Conservation (phyloP, 2,113 vertebrate genomes). For the Sialia sialis region DNA sequence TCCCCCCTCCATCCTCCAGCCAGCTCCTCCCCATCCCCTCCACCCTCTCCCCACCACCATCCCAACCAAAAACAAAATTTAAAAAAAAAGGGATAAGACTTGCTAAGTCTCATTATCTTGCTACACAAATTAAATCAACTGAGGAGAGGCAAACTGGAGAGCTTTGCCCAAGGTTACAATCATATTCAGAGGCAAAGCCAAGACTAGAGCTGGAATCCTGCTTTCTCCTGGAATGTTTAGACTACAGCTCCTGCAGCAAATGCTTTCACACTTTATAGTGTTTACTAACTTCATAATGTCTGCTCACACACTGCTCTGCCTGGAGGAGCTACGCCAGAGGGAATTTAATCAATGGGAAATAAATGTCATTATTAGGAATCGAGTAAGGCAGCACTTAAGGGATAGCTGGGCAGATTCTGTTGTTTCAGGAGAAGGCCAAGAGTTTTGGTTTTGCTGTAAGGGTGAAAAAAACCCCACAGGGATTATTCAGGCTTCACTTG, state of each 20-base stretch:
- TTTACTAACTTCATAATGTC: conserved; percentile 63
- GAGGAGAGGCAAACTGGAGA: conserved; percentile 53
- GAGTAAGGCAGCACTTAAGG: not conserved
- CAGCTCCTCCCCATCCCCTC: not conserved
- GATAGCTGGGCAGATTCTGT: not conserved
- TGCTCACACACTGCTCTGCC: conserved; percentile 50
- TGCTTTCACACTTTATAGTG: conserved; percentile 68
- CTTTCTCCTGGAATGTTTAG: conserved; percentile 66
- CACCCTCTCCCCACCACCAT: not conserved
- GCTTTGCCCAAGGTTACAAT: conserved; percentile 66
- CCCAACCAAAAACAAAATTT: not conserved
- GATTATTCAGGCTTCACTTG: not conserved
- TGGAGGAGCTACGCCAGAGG: not conserved
- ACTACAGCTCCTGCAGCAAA: conserved; percentile 66
- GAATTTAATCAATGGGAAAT: conserved; percentile 13
- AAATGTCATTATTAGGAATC: not conserved
- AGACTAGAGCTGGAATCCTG: conserved; percentile 62
- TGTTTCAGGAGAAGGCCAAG: not conserved
- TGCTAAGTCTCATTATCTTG: conserved; percentile 12
- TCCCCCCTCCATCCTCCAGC: not conserved
- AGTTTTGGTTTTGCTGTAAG: not conserved
- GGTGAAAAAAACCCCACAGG: not conserved
- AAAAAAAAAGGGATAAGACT: not conserved
- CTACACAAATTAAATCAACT: conserved; percentile 27
- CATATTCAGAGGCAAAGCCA: conserved; percentile 67